Percentiles rank a stretch among this genome's conserved stretches.
phyloP scores from a whole-genome alignment of 2,888 invertebrate species.

The Dryobotodes eremita region DNA sequence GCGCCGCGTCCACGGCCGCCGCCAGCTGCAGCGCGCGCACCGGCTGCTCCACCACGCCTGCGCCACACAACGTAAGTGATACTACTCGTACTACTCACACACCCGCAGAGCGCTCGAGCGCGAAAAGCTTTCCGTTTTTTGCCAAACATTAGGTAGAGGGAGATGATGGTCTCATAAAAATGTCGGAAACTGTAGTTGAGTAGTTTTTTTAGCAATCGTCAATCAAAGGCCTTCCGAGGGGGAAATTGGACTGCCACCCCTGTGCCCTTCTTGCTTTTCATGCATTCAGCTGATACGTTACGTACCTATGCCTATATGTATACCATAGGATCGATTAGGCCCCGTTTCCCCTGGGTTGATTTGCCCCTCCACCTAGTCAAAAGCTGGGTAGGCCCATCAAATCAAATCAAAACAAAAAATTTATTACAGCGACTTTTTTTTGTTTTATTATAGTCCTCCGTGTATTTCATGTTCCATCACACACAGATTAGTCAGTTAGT shows the following conservation, averaged over 20 bases:
- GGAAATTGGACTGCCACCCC: background rate
- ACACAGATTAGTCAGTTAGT: background rate
- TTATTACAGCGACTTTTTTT: background rate
- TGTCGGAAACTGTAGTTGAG: background rate
- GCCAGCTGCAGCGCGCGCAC: slow-evolving; percentile 70
- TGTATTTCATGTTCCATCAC: background rate
- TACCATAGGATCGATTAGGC: too few species aligned
- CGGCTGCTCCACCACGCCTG: slow-evolving; percentile 76
- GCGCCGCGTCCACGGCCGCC: slow-evolving; percentile 73
- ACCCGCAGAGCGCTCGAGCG: background rate
- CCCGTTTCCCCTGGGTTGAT: too few species aligned
- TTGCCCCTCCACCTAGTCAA: too few species aligned
- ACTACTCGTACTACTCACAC: background rate
- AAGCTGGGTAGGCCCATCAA: background rate
- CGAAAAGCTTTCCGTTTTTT: background rate
- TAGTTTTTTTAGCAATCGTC: background rate
- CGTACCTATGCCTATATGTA: too few species aligned
- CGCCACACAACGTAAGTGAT: background rate
- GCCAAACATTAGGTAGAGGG: background rate
- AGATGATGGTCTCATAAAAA: background rate
- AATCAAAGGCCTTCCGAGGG: background rate
- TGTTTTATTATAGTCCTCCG: background rate
- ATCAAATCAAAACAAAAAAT: background rate
- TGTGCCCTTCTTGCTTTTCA: background rate
- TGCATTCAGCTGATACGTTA: background rate